Evolutionary conservation across 2,113 vertebrate species (phyloP), one percentile per base, ranked within the genome.

Genomic region (Calidris pygmaea): DNA sequence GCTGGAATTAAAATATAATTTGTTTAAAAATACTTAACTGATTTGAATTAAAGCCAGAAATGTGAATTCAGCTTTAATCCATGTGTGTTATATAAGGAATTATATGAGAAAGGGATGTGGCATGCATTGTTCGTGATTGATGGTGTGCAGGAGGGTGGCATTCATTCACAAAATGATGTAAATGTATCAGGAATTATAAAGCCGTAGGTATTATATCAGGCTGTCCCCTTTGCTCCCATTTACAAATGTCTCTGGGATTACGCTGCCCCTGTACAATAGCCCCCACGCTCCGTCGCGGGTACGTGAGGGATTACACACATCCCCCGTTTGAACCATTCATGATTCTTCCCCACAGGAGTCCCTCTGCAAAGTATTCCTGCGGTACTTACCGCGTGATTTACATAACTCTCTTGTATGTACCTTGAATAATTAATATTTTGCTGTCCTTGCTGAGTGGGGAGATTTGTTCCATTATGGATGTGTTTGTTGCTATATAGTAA

Each of bases 391-490:
- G 14, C 21, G 10, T 81, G 84, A 97, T 98, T 98, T 97, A 89
- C 97, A 95, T 95, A 97, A 97, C 95, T 92, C 97, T 15, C 12
- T 55, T 87, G 10, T 39, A 4, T 22, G 63, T 92, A 37, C 86
- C 91, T 79, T 97, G 95, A 97, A 96, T 97, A 97, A 97, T 98
- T 97, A 96, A 98, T 97, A 93, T 63, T 96, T 90, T 95, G 93
- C 96, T 97, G 95, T 93, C 97, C 97, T 96, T 96, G 96, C 97
- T 89, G 90, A 48, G 93, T 75, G 96, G 89, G 90, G 92, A 97
- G 90, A 53, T 96, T 96, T 96, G 87, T 83, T 70, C 97, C 83
- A 27, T 96, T 91, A 86, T 81, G 87, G 91, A 92, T 95, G 87
- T 93, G 78, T 85, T 96, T 95, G 95, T 90, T 75, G 8, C 87